A percentile compares a stretch with the other conserved stretches of the same genome.
These are phyloP conservation scores for Sarcophaga variegata DNA, from an alignment of 2,888 invertebrate genomes.

Conservation along the genomic window DNA sequence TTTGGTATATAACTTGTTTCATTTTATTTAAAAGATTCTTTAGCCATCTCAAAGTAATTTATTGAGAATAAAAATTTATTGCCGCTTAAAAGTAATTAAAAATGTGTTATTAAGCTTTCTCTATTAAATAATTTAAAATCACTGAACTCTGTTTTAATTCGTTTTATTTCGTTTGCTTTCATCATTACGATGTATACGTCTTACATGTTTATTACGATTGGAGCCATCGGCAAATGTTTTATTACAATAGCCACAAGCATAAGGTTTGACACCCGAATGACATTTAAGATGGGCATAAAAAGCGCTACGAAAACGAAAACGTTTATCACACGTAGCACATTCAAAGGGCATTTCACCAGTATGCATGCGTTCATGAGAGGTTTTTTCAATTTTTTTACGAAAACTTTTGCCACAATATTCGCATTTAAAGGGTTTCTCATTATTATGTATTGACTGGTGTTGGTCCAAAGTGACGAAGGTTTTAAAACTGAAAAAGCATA, in stretches of 20 bases:
- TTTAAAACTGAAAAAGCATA: slow-evolving; percentile 73
- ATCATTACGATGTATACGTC: slow-evolving; percentile 47
- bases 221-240: slow-evolving; percentile 92
- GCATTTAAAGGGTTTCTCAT: slow-evolving; percentile 85
- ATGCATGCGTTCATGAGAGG: slow-evolving; percentile 89
- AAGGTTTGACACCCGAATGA: slow-evolving; percentile 88
- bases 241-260: slow-evolving; percentile 88
- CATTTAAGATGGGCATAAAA: slow-evolving; percentile 88
- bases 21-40: not conserved
- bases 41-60: not conserved
- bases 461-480: slow-evolving; percentile 73
- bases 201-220: slow-evolving; percentile 92
- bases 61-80: not conserved
- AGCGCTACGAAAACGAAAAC: slow-evolving; percentile 89
- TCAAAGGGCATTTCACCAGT: slow-evolving; percentile 90
- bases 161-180: not conserved
- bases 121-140: no score
- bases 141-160: no score
- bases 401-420: slow-evolving; percentile 85
- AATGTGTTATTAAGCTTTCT: no score
- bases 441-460: slow-evolving; percentile 84
- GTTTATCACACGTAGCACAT: slow-evolving; percentile 89
- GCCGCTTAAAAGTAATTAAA: not conserved
- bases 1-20: no score
- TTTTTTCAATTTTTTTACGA: slow-evolving; percentile 87